Evolutionary conservation across 53 echinoderm and acorn worm genomes (phyloP).

Genomic region (Apostichopus leukothele): DNA sequence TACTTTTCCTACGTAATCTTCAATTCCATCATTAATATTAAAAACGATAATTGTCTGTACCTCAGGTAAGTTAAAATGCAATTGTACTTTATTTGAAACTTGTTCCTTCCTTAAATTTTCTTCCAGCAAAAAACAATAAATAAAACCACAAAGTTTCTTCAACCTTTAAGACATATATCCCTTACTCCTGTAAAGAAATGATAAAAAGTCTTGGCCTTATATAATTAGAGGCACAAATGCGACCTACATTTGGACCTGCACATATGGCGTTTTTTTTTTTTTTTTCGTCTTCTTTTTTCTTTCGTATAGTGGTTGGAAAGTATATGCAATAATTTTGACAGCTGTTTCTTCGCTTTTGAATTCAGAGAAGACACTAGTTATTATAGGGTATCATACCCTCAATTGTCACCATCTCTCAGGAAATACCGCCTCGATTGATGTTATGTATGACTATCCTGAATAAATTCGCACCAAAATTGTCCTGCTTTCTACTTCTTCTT

Average conservation of each 20-base stretch:
- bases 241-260: not conserved
- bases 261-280: not conserved
- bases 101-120: too few relatives aligned
- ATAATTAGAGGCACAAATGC: not conserved
- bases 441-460: slow-evolving; percentile 4
- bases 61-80: too few relatives aligned
- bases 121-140: too few relatives aligned
- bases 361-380: not conserved
- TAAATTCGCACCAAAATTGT: slow-evolving; percentile 15
- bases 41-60: too few relatives aligned
- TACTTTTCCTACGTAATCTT: too few relatives aligned
- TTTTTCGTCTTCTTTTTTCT: not conserved
- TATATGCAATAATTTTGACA: not conserved
- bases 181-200: too few relatives aligned
- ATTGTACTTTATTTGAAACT: too few relatives aligned
- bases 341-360: not conserved
- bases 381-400: not conserved
- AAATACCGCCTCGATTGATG: not conserved
- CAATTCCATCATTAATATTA: too few relatives aligned
- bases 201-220: not conserved
- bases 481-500: not conserved
- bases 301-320: not conserved
- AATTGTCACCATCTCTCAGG: slow-evolving; percentile 5
- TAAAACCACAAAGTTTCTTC: too few relatives aligned
- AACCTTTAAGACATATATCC: too few relatives aligned